These are phyloP conservation scores for Hartigia nigra DNA, from an alignment of 2,888 invertebrate species.

Conservation along the genomic window DNA sequence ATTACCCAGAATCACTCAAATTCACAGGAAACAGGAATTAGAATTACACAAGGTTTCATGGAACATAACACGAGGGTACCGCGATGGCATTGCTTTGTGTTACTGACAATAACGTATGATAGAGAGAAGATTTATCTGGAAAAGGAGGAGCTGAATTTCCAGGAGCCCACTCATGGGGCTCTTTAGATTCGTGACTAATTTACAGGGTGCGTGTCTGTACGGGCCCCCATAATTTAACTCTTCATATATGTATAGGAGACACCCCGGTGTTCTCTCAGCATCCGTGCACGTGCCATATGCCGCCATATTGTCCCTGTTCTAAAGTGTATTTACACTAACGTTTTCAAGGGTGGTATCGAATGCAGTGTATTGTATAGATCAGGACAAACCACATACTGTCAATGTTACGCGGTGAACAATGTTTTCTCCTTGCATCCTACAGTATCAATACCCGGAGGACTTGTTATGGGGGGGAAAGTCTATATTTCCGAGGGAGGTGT, in stretches of 20 bases:
- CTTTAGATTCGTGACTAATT: not conserved
- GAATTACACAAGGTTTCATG: not conserved
- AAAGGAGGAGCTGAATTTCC: not conserved
- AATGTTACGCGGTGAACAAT: not conserved
- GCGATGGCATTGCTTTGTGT: not conserved
- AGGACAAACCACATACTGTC: not conserved
- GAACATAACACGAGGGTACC: not conserved
- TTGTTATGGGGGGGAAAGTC: not conserved
- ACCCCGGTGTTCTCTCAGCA: not conserved
- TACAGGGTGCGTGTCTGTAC: not conserved
- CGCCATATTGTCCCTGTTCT: slow-evolving; percentile 28
- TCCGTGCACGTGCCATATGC: not conserved
- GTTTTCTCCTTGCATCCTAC: not conserved
- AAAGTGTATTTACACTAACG: slow-evolving; percentile 30
- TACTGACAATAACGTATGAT: not conserved
- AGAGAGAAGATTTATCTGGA: not conserved
- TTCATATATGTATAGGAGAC: not conserved
- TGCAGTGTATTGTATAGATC: not conserved
- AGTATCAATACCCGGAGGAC: not conserved
- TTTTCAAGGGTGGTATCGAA: not conserved
- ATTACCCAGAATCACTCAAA: not conserved
- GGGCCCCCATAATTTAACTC: not conserved
- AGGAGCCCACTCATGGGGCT: not conserved
- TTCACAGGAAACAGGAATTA: not conserved
- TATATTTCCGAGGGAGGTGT: not conserved